A percentile compares a stretch with the other conserved stretches of the same genome.
These are phyloP conservation scores for Pseudonaja textilis DNA, from an alignment of 2,113 vertebrate species.

Conservation along the genomic window DNA sequence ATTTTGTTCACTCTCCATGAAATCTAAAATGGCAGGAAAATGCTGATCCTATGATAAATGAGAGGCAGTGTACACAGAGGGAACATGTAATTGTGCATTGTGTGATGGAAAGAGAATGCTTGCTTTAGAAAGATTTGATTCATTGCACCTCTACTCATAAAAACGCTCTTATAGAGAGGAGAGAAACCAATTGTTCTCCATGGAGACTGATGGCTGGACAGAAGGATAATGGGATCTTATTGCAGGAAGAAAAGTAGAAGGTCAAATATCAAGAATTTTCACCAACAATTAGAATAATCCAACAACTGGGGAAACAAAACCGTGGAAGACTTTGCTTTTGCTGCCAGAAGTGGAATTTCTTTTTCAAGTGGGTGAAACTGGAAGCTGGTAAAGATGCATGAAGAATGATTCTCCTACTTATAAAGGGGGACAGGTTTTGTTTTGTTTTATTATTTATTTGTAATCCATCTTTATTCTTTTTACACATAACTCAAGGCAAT, in stretches of 20 bases:
- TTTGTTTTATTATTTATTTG: not conserved
- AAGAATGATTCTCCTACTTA: not conserved
- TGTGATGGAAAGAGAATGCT: constrained; percentile 23
- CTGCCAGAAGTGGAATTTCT: not conserved
- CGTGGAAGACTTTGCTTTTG: not conserved
- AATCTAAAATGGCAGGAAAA: constrained; percentile 39
- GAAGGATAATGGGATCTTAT: constrained; percentile 22
- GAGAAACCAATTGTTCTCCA: constrained; percentile 35
- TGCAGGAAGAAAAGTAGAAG: constrained; percentile 18
- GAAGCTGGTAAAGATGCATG: not conserved
- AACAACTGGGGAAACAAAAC: not conserved
- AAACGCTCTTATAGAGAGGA: constrained; percentile 6
- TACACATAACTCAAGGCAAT: not conserved
- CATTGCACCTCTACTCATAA: constrained; percentile 27
- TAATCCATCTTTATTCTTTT: not conserved
- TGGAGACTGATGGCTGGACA: constrained; percentile 21
- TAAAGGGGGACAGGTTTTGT: not conserved
- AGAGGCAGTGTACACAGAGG: constrained; percentile 20
- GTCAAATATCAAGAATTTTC: constrained; percentile 23
- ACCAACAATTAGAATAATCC: constrained; percentile 5
- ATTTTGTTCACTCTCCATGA: constrained; percentile 32
- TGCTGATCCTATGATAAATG: constrained; percentile 33
- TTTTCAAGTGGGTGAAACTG: not conserved
- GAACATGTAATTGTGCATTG: constrained; percentile 32
- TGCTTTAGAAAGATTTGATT: constrained; percentile 28